Evolutionary conservation across 2,113 vertebrate species (phyloP), one percentile per base, ranked within the genome.

Genomic region (Cyprinus carpio): DNA sequence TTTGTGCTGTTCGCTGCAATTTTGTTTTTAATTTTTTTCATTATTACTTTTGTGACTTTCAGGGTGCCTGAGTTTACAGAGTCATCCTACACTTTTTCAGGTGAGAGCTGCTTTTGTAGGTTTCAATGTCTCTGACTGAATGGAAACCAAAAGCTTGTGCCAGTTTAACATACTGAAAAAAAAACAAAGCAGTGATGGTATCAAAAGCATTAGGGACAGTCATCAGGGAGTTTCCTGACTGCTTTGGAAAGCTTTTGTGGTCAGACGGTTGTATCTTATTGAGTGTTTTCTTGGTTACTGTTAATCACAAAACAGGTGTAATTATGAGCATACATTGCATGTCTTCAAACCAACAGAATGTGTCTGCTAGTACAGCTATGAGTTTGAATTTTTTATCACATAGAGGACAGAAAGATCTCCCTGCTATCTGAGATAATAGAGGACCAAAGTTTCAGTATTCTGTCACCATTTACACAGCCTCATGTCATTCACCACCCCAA

Each of bases 41-140:
- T 6, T 81, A 20, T 43, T 40, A 40, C 40, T 40, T 40, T 1
- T 40, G 40, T 67, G 8, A 11, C 34, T 83, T 81, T 40, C 72
- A 92, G 91, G 82, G 2, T 92, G 40, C 85, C 91, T 62, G 91
- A 92, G 0, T 88, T 83, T 20, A 76, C 88, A 43, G 87, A 89
- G 13, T 49, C 88, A 0, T 88, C 88, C n/a, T 90, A 89, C 85
- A 89, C 75, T 67, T 92, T 90, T 89, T 67, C 89, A 90, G 91
- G 91, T 92, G 83, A 87, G 87, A 51, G 11, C 27, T 11, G 31
- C 23, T 25, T 56, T 69, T 46, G 23, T 54, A 18, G 4, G 54
- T 74, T 72, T 78, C 43, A 51, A 0, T 11, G 1, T 18, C n/a
- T 46, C 46, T 65, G 58, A 46, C 3, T 46, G 27, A 27, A 27